Evolutionary conservation across 2,113 vertebrate genomes (phyloP).

Genomic region (Engystomops pustulosus): DNA sequence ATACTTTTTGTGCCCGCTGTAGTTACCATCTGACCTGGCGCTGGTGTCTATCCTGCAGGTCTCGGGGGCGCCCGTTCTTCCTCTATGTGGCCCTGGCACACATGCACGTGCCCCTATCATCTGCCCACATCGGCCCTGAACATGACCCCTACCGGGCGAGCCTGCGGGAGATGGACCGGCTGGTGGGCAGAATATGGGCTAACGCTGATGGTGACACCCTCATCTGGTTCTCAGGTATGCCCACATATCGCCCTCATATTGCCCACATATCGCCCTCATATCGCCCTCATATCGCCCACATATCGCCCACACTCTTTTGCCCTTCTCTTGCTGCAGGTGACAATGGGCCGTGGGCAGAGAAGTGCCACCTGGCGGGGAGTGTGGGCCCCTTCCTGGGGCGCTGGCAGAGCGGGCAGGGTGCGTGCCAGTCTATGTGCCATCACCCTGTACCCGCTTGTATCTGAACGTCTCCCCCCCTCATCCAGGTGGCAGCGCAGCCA

Average conservation of each 20-base stretch:
- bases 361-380: conserved; percentile 89
- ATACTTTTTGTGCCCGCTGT: too few relatives aligned
- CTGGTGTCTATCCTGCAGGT: conserved; percentile 64
- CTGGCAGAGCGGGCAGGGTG: conserved; percentile 90
- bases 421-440: not conserved
- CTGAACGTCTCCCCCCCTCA: too few relatives aligned
- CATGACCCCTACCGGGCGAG: conserved; percentile 71
- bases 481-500: conserved; percentile 89
- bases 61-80: conserved; percentile 80
- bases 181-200: conserved; percentile 82
- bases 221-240: conserved; percentile 90
- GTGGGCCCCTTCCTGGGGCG: conserved; percentile 83
- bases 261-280: conserved; percentile 86
- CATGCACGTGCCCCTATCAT: conserved; percentile 91
- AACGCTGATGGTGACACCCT: conserved; percentile 77
- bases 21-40: not conserved
- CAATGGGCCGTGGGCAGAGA: conserved; percentile 95
- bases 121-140: accelerated
- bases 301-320: not conserved
- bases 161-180: conserved; percentile 85
- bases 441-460: too few relatives aligned
- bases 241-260: not conserved
- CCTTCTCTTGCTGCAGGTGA: conserved; percentile 78
- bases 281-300: conserved; percentile 86
- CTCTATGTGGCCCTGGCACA: conserved; percentile 89